These are phyloP conservation scores for Sebastes goodei DNA, from an alignment of 2,797 vertebrate genomes.

Conservation along the genomic window DNA sequence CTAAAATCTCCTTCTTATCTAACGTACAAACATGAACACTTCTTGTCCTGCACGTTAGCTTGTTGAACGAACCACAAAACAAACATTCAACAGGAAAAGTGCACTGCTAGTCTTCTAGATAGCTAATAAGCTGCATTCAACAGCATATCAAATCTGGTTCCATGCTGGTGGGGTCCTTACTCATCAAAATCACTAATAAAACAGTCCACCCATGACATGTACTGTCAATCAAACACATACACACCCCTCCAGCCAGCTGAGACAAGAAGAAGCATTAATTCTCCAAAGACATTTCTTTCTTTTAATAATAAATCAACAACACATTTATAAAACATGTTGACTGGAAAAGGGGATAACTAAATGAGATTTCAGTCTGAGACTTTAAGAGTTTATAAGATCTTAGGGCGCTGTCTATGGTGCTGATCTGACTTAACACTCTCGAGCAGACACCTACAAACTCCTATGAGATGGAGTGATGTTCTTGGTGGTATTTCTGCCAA, in stretches of 20 bases:
- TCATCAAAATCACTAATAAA: background rate
- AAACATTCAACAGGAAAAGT: background rate
- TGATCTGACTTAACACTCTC: background rate
- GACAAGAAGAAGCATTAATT: background rate
- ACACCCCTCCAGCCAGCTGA: background rate
- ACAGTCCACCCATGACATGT: background rate
- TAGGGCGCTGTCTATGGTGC: constrained; percentile 46
- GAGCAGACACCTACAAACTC: background rate
- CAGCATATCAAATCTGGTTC: background rate
- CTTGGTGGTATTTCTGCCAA: no score
- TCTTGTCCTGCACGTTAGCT: background rate
- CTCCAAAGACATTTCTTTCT: background rate
- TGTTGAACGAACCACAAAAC: background rate
- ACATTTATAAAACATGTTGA: background rate
- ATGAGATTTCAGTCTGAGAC: background rate
- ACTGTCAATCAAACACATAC: background rate
- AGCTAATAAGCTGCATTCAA: background rate
- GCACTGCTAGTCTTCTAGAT: background rate
- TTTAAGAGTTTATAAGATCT: background rate
- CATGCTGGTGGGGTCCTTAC: background rate
- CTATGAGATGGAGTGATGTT: background rate
- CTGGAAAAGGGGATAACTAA: background rate
- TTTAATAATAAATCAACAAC: background rate
- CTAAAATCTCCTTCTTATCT: background rate
- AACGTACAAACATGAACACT: background rate